Conservation (phyloP, 1,140 invertebrate species). For the Lutraria rhynchaena region DNA sequence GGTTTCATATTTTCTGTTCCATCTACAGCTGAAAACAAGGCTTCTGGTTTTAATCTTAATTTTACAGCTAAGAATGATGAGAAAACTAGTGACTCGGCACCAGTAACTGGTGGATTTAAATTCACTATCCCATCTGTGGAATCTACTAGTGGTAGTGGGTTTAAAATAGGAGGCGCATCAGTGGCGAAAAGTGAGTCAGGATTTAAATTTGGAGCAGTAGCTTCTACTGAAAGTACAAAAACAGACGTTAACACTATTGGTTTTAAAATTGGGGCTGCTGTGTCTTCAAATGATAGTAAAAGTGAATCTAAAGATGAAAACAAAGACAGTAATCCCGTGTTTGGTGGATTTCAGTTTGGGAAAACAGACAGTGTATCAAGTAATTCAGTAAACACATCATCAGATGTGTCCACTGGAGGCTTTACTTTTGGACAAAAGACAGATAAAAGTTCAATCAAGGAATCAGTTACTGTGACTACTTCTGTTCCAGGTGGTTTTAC, state of each 20-base stretch:
- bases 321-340: neutral
- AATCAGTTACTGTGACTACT: neutral
- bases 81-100: conserved; percentile 1
- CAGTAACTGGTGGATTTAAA: conserved; percentile 39
- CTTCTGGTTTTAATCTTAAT: conserved; percentile 22
- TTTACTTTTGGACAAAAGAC: neutral
- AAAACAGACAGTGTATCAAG: conserved; percentile 3
- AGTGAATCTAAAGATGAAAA: conserved; percentile 3
- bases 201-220: conserved; percentile 35
- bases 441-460: conserved; percentile 4
- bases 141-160: neutral
- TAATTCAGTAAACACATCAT: neutral
- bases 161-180: neutral
- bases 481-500: conserved; percentile 36
- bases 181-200: conserved; percentile 5
- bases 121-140: neutral
- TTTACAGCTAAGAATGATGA: neutral
- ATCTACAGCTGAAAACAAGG: neutral
- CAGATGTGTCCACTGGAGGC: neutral
- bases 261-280: conserved; percentile 21
- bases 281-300: neutral
- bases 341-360: conserved; percentile 31
- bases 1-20: conserved; percentile 18
- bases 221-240: neutral
- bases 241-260: conserved; percentile 12